Percentiles rank a stretch among this genome's conserved stretches.
phyloP scores from a whole-genome alignment of 2,113 vertebrate species.

The Halcyon senegalensis region DNA sequence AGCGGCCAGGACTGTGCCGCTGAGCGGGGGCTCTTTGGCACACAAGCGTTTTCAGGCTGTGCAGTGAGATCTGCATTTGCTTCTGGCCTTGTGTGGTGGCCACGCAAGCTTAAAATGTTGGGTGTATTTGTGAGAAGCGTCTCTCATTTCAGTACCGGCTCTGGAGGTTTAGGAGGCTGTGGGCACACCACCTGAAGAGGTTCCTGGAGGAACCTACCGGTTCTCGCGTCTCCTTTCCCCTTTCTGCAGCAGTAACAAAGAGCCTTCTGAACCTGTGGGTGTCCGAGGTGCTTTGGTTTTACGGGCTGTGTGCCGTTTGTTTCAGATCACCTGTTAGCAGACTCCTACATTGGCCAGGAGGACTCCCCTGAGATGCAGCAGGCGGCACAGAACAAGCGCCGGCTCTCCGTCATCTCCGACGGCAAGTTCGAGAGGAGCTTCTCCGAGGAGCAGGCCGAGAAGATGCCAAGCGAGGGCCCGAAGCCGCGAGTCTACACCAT shows the following conservation, averaged over 20 bases:
- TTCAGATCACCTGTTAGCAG: slow-evolving; percentile 91
- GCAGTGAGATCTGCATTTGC: not conserved
- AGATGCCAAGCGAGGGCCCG: slow-evolving; percentile 74
- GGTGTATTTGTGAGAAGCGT: not conserved
- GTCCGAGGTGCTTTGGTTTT: not conserved
- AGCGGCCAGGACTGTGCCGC: not conserved
- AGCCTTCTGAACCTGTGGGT: not conserved
- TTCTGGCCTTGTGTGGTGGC: not conserved
- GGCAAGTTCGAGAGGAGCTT: slow-evolving; percentile 84
- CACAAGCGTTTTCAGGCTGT: not conserved
- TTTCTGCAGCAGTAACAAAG: not conserved
- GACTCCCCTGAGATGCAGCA: slow-evolving; percentile 86
- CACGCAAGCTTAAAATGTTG: not conserved
- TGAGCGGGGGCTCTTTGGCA: not conserved
- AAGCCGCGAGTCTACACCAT: slow-evolving; percentile 91
- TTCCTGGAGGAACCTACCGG: rapidly evolving
- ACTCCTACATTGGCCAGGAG: slow-evolving; percentile 87
- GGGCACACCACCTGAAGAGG: not conserved
- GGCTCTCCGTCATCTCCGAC: slow-evolving; percentile 81
- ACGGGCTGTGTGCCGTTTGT: not conserved
- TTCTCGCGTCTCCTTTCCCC: not conserved
- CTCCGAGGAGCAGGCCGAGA: slow-evolving; percentile 78
- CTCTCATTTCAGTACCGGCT: not conserved
- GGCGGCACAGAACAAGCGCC: slow-evolving; percentile 82
- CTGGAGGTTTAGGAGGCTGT: not conserved